Conservation (phyloP, 2,888 invertebrate genomes). For the Pandemis cinnamomeana region DNA sequence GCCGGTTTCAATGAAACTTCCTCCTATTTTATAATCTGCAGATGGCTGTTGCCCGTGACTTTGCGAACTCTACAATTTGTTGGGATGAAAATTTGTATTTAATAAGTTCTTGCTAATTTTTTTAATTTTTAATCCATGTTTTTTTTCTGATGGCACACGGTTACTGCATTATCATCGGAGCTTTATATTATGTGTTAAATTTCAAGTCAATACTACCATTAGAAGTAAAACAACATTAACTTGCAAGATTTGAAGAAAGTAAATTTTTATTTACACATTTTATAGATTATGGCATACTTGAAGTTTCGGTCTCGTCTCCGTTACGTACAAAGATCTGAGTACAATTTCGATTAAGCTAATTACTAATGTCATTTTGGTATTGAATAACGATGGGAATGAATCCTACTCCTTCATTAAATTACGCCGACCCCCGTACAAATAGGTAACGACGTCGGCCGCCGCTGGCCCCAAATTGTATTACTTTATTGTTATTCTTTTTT, state of each 20-base stretch:
- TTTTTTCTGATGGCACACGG: no score
- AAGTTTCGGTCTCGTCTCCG: not conserved
- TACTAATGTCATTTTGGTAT: conserved; percentile 60
- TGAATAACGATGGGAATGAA: conserved; percentile 64
- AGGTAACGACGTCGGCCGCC: conserved; percentile 71
- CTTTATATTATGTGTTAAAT: no score
- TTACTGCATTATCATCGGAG: no score
- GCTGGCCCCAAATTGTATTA: conserved; percentile 81
- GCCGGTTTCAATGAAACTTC: conserved; percentile 33
- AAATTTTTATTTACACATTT: no score
- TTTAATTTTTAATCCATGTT: no score
- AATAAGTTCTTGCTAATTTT: not conserved
- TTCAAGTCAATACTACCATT: no score
- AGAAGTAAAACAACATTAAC: no score
- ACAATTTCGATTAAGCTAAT: conserved; percentile 55
- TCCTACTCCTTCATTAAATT: conserved; percentile 76
- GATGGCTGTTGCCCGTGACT: not conserved
- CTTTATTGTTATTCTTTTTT: conserved; percentile 81
- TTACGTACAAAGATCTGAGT: not conserved
- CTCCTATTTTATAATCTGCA: not conserved
- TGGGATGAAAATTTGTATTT: not conserved
- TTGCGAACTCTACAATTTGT: not conserved
- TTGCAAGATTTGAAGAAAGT: no score
- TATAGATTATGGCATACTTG: not conserved
- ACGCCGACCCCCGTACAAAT: conserved; percentile 74